phyloP scores from a whole-genome alignment of 2,113 vertebrate genomes.

The Petromus typicus region DNA sequence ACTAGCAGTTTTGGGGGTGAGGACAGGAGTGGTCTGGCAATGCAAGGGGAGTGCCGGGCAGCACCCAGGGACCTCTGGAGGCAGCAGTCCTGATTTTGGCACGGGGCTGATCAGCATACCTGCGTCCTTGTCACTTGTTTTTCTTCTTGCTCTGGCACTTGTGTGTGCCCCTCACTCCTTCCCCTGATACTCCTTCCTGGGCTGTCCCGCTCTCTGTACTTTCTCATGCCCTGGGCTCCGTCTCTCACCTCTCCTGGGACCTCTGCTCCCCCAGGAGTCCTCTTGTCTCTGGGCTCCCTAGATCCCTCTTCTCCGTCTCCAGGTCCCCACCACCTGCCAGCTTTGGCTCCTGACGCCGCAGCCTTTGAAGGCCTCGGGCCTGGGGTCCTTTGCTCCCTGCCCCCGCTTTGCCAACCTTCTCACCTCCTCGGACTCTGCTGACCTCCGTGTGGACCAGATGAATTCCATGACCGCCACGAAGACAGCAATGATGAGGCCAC shows the following conservation, averaged over 20 bases:
- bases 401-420: background rate
- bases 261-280: background rate
- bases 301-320: background rate
- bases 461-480: slow-evolving; percentile 96
- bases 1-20: background rate
- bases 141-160: background rate
- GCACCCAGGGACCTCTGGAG: background rate
- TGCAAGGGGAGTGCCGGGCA: background rate
- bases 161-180: background rate
- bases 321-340: background rate
- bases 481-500: slow-evolving; percentile 94
- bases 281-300: background rate
- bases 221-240: background rate
- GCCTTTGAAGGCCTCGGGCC: accelerated
- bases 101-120: background rate
- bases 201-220: background rate
- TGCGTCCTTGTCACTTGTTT: background rate
- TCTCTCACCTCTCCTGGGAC: background rate
- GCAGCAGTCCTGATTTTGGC: accelerated
- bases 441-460: slow-evolving; percentile 93
- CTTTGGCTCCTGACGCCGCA: background rate
- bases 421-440: slow-evolving; percentile 93
- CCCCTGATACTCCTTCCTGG: background rate
- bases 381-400: accelerated
- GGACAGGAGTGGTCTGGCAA: accelerated